Base-by-base conservation (phyloP, 2,113 vertebrate species). In the Xerus inauris region DNA sequence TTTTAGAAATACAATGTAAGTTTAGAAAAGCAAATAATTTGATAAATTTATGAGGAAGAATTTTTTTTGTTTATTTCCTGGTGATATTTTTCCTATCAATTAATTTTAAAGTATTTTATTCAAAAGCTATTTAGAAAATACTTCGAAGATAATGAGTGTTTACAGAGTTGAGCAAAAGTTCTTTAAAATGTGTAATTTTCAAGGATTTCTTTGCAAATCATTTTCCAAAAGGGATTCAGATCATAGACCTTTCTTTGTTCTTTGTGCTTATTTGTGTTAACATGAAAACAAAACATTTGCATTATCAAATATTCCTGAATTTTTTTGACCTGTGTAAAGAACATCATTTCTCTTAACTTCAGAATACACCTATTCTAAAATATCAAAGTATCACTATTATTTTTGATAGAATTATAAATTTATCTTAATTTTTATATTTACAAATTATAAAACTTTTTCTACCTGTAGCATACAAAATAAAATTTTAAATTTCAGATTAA, bases 21-120 rank as follows among this genome's bases (percentile, higher is more conserved):
- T 89, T 97, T 89, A 49, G 45, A 71, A 97, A 95, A 86, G 72
- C 54, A 93, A 95, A 79, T 40, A 89, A 82, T 93, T 91, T 97
- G 67, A 84, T 88, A 91, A 91, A 91, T 88, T 88, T 91, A 91
- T 82, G 38, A 10, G 28, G 40, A 91, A 93, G 1, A 88, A 69
- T 26, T 65, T 87, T 87, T 87, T 91, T 94, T 32, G 30, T 20
- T 93, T 72, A 85, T 77, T 69, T 95, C 82, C 67, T 85, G 10
- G 49, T 91, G 35, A 81, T 86, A 96, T 69, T 95, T 40, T 87
- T 81, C 51, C 54, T 5, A 81, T 57, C 67, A 45, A 72, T 67
- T 96, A 91, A 73, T 62, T 89, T 93, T 32, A 93, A 93, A 62
- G 51, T 45, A 28, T 81, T 59, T 92, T 42, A 65, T 38, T 64